phyloP scores from a whole-genome alignment of 2,888 invertebrate species.

The Tricholauxania praeusta region DNA sequence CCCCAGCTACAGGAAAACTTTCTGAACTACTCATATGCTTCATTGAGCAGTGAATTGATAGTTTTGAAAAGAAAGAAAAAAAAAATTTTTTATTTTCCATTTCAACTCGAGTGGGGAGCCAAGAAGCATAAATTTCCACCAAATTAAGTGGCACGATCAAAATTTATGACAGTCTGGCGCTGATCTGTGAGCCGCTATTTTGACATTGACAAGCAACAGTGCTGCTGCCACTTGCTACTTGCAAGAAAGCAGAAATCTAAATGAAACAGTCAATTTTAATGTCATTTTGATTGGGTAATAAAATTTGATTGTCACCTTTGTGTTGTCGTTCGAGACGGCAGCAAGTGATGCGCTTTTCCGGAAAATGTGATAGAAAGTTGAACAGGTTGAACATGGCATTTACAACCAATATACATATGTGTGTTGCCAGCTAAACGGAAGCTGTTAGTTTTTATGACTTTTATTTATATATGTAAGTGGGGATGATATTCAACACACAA shows the following conservation, averaged over 20 bases:
- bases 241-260: background rate
- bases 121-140: conserved; percentile 16
- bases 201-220: conserved; percentile 55
- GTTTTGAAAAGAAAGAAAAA: background rate
- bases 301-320: conserved; percentile 50
- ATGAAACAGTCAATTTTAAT: conserved; percentile 53
- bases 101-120: too few relatives aligned
- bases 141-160: conserved; percentile 24
- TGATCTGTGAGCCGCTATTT: conserved; percentile 48
- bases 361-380: background rate
- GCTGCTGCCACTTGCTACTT: conserved; percentile 39
- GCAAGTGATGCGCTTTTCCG: conserved; percentile 5
- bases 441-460: conserved; percentile 52
- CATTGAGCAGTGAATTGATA: conserved; percentile 50
- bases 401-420: background rate
- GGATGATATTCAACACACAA: background rate
- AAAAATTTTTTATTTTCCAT: too few relatives aligned
- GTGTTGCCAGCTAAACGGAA: conserved; percentile 45
- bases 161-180: conserved; percentile 33
- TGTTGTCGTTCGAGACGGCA: background rate
- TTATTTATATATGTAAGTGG: conserved; percentile 5
- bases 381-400: conserved; percentile 20
- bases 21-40: conserved; percentile 56
- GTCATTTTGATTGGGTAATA: conserved; percentile 58
- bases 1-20: background rate